Evolutionary conservation across 2,113 vertebrate species (phyloP), one percentile per base, ranked within the genome.

Genomic region (Lasiurus borealis): DNA sequence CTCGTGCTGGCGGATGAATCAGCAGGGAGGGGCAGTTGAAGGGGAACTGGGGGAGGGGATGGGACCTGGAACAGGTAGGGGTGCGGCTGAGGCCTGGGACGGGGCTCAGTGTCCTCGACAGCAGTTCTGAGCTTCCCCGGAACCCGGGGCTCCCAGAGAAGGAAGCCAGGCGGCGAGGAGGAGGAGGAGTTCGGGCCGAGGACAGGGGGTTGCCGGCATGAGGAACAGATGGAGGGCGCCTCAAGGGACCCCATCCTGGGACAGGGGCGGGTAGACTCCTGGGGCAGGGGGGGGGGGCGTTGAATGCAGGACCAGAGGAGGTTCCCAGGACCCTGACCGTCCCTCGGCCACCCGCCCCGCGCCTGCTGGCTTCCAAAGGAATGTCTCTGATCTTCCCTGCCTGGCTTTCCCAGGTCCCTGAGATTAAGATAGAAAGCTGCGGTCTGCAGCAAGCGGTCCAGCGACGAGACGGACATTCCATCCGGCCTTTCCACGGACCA

Each of bases 61-160:
- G 21, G 62, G 62, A 40, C 62, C 62, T 50, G 73, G 44, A 11
- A 11, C 57, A 27, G 57, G n/a, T 31, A 21, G 13, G 1, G 4
- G 57, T 18, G 72, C 5, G 4, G 57, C 23, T 62, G 57, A 62
- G 57, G 4, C 40, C 46, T 15, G 46, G 44, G 73, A 23, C 0
- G 1, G 72, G 21, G 75, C 9, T 9, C 36, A 31, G 29, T 1
- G 6, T 44, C 34, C 16, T 23, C 1, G 0, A 52, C 29, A n/a
- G 69, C 69, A 34, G 8, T 68, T 27, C 31, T 0, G 8, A 44
- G 75, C 57, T 3, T 40, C 34, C 66, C 34, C 21, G 13, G 18
- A 48, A 48, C 48, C 10, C 1, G 44, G 72, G 85, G 50, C 69
- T 87, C 69, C 69, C 34, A n/a, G 25, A 1, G 52, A 18, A 16